Evolutionary conservation across 2,113 vertebrate species (phyloP).

Genomic region (Oreochromis niloticus): DNA sequence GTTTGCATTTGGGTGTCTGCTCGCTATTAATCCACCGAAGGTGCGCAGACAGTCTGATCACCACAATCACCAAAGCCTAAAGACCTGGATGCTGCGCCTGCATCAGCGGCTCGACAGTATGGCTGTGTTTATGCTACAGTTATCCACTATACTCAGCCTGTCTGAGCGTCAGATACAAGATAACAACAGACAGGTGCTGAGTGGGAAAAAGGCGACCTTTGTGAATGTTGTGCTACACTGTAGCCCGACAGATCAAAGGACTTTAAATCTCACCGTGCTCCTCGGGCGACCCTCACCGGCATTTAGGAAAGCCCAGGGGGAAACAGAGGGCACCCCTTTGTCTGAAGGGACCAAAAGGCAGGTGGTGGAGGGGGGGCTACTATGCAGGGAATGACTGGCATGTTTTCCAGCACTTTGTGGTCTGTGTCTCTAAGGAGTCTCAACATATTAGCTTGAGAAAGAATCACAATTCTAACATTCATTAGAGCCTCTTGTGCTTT

Average conservation of each 20-base stretch:
- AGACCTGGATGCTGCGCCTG: background rate
- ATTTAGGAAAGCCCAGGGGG: slow-evolving; percentile 37
- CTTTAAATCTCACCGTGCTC: slow-evolving; percentile 3
- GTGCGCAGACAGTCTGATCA: background rate
- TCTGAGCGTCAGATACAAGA: background rate
- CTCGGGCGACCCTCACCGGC: slow-evolving; percentile 9
- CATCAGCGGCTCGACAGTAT: background rate
- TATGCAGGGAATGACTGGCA: slow-evolving; percentile 52
- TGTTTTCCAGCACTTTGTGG: slow-evolving; percentile 36
- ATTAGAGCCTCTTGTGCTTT: background rate
- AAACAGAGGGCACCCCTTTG: slow-evolving; percentile 53
- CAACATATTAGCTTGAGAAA: background rate
- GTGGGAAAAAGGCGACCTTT: background rate
- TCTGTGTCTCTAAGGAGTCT: background rate
- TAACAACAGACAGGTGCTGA: slow-evolving; percentile 47
- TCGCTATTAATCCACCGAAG: slow-evolving; percentile 11
- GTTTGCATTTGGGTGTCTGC: slow-evolving; percentile 6
- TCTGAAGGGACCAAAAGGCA: slow-evolving; percentile 46
- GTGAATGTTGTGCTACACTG: background rate
- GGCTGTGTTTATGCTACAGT: background rate
- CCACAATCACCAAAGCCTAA: slow-evolving; percentile 8
- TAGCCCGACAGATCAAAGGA: slow-evolving; percentile 29
- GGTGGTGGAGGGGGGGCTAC: slow-evolving; percentile 40
- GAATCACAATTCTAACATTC: background rate
- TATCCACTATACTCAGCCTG: background rate